Evolutionary conservation across 2,797 vertebrate genomes (phyloP), one percentile per base, ranked within the genome.

Genomic region (Pseudochirops cupreus): DNA sequence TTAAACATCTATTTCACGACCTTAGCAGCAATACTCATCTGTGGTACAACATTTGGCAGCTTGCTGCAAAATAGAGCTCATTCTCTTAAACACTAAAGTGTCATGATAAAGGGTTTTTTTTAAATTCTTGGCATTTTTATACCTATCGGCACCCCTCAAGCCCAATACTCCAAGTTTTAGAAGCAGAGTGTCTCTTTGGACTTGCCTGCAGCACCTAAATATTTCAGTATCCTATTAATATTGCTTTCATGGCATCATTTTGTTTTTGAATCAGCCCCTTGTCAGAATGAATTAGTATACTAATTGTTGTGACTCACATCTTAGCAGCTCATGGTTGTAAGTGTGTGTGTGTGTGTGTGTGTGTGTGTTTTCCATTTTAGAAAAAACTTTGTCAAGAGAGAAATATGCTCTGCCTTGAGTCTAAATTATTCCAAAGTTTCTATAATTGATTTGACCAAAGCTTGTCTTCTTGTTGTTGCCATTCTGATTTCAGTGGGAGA

Each of bases 191-290:
- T 91, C 21, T 91, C 93, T 93, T 93, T 46, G 12, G 12, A 59
- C 16, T 90, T 5, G 55, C 58, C n/a, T 90, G 62, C 52, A 94
- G 50, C 55, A 54, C 24, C 74, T 50, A 92, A 95, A 50, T 94
- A 94, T 57, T 46, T 54, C 13, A 55, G 4, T 91, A 28, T 59
- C 74, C 39, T 59, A 26, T 91, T 55, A 55, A 56, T 56, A 54
- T 89, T 31, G 50, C 56, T 93, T 93, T 0, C 14, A 91, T 57
- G 87, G 11, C 14, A 56, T 55, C 90, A 9, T 58, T 14, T 95
- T 93, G 14, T 91, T 91, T 92, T 57, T 95, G 92, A 97, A 89
- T 1, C 59, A 93, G n/a, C 12, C 13, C 54, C 31, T 87, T 92
- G 31, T 54, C 28, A 74, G 50, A 91, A 46, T 82, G 29, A 56